These are phyloP conservation scores for Andricus quercusramuli DNA, from an alignment of 2,888 invertebrate species.

Conservation along the genomic window DNA sequence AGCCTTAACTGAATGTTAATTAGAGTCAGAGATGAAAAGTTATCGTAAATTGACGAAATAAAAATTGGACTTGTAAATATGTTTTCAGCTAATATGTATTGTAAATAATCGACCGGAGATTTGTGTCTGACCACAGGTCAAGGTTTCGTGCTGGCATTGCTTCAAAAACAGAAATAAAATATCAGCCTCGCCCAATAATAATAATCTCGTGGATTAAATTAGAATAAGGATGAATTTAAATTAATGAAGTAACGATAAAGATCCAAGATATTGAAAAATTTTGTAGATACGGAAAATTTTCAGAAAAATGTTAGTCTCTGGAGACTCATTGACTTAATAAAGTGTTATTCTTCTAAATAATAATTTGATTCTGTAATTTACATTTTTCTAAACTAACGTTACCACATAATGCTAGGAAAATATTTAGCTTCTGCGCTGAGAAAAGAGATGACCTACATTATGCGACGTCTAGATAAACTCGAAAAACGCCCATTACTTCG, in stretches of 20 bases:
- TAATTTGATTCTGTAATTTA: no score
- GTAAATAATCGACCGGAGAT: slow-evolving; percentile 27
- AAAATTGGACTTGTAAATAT: slow-evolving; percentile 35
- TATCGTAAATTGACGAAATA: slow-evolving; percentile 31
- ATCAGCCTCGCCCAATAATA: slow-evolving; percentile 27
- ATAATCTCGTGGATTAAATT: slow-evolving; percentile 19
- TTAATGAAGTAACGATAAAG: neutral
- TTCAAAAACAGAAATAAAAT: slow-evolving; percentile 31
- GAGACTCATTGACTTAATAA: no score
- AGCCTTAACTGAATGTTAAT: slow-evolving; percentile 17
- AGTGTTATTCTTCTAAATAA: no score
- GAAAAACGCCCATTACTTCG: no score
- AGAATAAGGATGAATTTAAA: neutral
- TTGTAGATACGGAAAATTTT: no score
- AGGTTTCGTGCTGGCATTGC: slow-evolving; percentile 10
- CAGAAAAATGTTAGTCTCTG: no score
- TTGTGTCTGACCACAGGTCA: slow-evolving; percentile 22
- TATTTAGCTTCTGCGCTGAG: no score
- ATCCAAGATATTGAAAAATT: no score
- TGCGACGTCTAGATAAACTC: no score
- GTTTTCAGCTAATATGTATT: slow-evolving; percentile 31
- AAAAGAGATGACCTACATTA: no score
- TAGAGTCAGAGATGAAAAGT: slow-evolving; percentile 18
- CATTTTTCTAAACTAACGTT: no score
- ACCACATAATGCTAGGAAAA: no score